Evolutionary conservation across 2,113 vertebrate species (phyloP), one percentile per base, ranked within the genome.

Genomic region (Heteronetta atricapilla): DNA sequence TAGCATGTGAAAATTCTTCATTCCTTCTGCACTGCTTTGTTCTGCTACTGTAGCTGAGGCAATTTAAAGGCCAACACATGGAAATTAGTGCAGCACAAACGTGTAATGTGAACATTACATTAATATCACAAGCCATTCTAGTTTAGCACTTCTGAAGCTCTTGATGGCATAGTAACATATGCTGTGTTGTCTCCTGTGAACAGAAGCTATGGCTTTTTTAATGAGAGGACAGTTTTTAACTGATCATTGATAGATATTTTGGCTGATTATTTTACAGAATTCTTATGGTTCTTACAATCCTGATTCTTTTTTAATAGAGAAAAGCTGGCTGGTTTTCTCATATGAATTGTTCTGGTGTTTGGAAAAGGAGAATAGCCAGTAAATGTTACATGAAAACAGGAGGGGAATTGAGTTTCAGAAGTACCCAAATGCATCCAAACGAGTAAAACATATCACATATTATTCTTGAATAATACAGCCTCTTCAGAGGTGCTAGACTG

Each of bases 1-100:
- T 40, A 96, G 78, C 67, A 80, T 95, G 89, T 88, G 90, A 96
- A 91, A 91, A 93, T 81, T 84, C 79, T 53, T 93, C 82, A 60
- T 88, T 95, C 53, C 67, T 86, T 72, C 36, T 94, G 21, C 29
- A 38, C 48, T 63, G 16, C 29, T 93, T 93, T 83, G 46, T 72
- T 96, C 82, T 90, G 68, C 52, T 88, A 64, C 82, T 88, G 94
- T 88, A 95, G 86, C 90, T 90, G 80, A 75, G 16, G 60, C 38
- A 75, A 81, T 88, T 90, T 80, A 94, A 91, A 94, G 56, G 46
- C 48, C 58, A 88, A 42, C 48, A 94, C 16, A 0, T 60, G 76
- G 86, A 76, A 94, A 91, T 88, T 82, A 72, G 48, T 50, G 26
- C 26, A 52, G 73, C 20, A 84, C 17, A 62, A 63, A 62, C 0